Evolutionary conservation across 2,113 vertebrate genomes (phyloP).

Genomic region (Columbina picui): DNA sequence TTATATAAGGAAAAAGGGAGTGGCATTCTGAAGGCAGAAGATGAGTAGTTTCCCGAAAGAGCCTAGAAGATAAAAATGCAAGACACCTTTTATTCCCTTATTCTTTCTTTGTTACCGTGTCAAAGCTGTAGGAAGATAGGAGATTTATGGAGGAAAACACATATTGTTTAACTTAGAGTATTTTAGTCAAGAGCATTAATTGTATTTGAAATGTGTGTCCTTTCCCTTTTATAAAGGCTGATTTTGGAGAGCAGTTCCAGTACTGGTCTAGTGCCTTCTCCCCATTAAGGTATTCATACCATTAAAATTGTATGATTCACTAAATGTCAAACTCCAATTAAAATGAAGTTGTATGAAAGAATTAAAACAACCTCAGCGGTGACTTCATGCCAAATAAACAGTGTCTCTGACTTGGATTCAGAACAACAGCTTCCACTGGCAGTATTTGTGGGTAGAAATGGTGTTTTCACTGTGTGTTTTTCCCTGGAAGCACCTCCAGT

Average conservation of each 20-base stretch:
- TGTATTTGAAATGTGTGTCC: not conserved
- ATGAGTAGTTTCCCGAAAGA: not conserved
- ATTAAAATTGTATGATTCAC: not conserved
- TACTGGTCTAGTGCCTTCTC: not conserved
- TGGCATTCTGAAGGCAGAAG: not conserved
- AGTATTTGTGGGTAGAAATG: not conserved
- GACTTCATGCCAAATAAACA: not conserved
- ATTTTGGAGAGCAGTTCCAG: not conserved
- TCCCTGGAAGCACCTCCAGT: not conserved
- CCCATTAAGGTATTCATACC: not conserved
- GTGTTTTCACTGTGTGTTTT: not conserved
- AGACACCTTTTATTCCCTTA: not conserved
- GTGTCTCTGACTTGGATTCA: not conserved
- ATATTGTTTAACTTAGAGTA: not conserved
- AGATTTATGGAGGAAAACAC: not conserved
- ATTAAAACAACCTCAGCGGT: not conserved
- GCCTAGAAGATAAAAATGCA: not conserved
- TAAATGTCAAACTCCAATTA: not conserved
- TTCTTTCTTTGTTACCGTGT: not conserved
- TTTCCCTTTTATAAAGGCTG: not conserved
- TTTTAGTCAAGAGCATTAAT: not conserved
- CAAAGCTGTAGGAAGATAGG: not conserved
- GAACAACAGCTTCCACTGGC: not conserved
- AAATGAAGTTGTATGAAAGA: not conserved
- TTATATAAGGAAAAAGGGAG: not conserved